Conservation (phyloP, 92 coral and sea anemone species). For the Heliopora coerulea region DNA sequence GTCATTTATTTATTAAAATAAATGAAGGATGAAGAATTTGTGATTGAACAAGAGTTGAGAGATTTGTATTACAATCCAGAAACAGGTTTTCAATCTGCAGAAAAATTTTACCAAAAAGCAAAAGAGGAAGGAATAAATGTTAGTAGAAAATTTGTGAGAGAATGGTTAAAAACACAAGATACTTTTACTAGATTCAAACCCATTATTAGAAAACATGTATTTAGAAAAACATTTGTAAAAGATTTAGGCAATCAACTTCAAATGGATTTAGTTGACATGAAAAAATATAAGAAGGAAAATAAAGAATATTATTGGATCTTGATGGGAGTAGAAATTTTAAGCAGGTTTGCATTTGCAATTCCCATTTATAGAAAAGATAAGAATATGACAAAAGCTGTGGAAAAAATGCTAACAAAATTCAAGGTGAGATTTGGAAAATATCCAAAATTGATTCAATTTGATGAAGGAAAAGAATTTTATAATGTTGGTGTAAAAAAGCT, state of each 20-base stretch:
- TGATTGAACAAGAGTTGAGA: background rate
- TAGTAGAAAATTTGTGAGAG: background rate
- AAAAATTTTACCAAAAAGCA: background rate
- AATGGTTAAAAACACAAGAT: background rate
- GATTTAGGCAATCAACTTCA: background rate
- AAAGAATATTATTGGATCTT: background rate
- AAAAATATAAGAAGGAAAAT: background rate
- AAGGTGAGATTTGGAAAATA: background rate
- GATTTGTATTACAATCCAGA: background rate
- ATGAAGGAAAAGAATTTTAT: background rate
- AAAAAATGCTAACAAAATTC: background rate
- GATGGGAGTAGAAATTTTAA: background rate
- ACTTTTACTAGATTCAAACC: too few relatives aligned
- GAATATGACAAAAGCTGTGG: background rate
- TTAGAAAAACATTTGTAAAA: background rate
- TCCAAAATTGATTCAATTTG: background rate
- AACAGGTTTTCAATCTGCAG: background rate
- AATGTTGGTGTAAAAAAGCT: slow-evolving; percentile 1
- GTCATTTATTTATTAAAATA: too few relatives aligned
- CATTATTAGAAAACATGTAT: background rate
- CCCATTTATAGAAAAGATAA: background rate
- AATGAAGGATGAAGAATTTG: too few relatives aligned
- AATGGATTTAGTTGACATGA: background rate
- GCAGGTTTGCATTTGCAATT: background rate
- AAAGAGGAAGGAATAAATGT: background rate